Evolutionary conservation across 1,140 invertebrate genomes (phyloP).

Genomic region (Ceratoteleas bidentatus): DNA sequence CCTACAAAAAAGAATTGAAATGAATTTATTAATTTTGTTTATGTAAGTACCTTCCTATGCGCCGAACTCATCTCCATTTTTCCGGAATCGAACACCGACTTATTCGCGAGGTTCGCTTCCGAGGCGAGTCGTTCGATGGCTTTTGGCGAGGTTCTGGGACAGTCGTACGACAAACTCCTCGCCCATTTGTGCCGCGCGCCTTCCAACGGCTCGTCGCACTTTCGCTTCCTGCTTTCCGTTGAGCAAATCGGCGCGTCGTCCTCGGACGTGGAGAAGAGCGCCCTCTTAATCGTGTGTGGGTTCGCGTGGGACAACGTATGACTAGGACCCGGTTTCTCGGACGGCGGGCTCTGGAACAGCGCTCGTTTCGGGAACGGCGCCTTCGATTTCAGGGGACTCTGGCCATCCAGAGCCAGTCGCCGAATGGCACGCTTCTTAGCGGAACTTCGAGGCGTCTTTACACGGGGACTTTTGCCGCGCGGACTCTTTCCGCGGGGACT

Average conservation of each 20-base stretch:
- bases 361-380: slow-evolving; percentile 83
- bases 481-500: slow-evolving; percentile 77
- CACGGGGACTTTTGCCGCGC: slow-evolving; percentile 71
- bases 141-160: slow-evolving; percentile 67
- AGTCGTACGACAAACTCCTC: slow-evolving; percentile 84
- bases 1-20: too few relatives aligned
- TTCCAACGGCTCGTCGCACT: slow-evolving; percentile 81
- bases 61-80: slow-evolving; percentile 82
- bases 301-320: slow-evolving; percentile 59
- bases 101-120: slow-evolving; percentile 34
- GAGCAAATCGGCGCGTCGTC: slow-evolving; percentile 61
- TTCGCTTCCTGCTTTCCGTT: slow-evolving; percentile 79
- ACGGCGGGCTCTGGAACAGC: slow-evolving; percentile 84
- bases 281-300: slow-evolving; percentile 82
- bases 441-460: slow-evolving; percentile 76
- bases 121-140: slow-evolving; percentile 60
- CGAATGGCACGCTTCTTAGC: slow-evolving; percentile 73
- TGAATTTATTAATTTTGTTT: too few relatives aligned
- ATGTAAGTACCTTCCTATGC: slow-evolving; percentile 83
- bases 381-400: slow-evolving; percentile 73
- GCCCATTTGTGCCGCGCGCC: slow-evolving; percentile 81
- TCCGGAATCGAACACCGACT: slow-evolving; percentile 26
- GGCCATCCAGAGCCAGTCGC: slow-evolving; percentile 68
- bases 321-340: slow-evolving; percentile 74
- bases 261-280: slow-evolving; percentile 83